A percentile compares a stretch with the other conserved stretches of the same genome.
These are phyloP conservation scores for Drosophila equinoxialis DNA, from an alignment of 1,140 invertebrate species.

Conservation along the genomic window DNA sequence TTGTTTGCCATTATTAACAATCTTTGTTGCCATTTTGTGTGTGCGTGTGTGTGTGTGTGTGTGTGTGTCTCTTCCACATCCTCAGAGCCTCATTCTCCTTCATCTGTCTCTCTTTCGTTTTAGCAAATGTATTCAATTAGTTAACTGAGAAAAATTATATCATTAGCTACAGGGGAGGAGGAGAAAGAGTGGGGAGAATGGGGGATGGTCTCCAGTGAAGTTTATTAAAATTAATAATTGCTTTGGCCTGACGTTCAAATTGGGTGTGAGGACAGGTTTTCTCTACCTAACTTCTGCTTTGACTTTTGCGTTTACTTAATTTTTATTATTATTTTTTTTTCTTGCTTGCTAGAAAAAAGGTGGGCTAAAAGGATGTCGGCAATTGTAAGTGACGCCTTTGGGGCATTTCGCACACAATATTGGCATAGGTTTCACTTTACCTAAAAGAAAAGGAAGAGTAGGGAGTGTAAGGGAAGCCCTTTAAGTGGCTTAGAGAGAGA, in stretches of 20 bases:
- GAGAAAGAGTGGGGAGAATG: neutral
- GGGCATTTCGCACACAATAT: conserved; percentile 1
- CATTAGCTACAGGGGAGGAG: conserved; percentile 56
- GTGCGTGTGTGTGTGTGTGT: conserved; percentile 45
- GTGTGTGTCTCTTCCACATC: conserved; percentile 32
- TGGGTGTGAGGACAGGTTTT: conserved; percentile 7
- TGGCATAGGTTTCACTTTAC: conserved; percentile 7
- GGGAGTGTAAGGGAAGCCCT: neutral
- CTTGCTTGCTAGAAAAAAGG: neutral
- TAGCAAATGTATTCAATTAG: conserved; percentile 80
- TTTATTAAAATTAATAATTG: conserved; percentile 82
- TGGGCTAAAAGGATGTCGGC: conserved; percentile 11
- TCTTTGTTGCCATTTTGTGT: conserved; percentile 72
- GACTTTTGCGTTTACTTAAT: too few species aligned
- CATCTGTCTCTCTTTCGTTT: conserved; percentile 14
- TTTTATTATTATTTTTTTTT: neutral
- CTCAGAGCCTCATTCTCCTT: too few species aligned
- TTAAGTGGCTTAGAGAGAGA: neutral
- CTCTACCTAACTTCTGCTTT: neutral
- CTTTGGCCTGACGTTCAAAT: conserved; percentile 47
- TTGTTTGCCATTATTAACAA: conserved; percentile 82
- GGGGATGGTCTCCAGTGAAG: conserved; percentile 25
- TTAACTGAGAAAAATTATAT: conserved; percentile 81
- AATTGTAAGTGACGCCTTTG: neutral
- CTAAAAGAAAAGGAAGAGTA: neutral